These are phyloP conservation scores for Struthio camelus DNA, from an alignment of 2,113 vertebrate species.

Conservation along the genomic window DNA sequence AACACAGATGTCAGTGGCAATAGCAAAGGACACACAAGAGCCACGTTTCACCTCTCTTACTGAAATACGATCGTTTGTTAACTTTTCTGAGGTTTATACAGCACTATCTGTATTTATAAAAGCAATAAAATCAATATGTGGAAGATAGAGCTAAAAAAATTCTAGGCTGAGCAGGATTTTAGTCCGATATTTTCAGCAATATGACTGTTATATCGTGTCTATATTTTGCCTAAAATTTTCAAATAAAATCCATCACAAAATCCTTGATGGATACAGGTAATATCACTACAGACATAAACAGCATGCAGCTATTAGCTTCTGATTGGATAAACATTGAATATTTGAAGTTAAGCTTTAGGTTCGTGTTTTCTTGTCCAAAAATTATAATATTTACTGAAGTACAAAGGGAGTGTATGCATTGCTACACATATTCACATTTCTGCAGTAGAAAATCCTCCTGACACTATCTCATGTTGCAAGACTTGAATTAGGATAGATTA, in stretches of 20 bases:
- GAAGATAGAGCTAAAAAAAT: neutral
- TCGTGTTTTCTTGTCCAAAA: neutral
- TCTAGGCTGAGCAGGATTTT: neutral
- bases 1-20: neutral
- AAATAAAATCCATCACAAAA: neutral
- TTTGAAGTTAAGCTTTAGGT: neutral
- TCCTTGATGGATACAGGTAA: neutral
- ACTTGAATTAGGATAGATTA: neutral
- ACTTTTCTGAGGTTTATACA: neutral
- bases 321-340: neutral
- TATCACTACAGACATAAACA: neutral
- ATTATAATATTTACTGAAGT: neutral
- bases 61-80: neutral
- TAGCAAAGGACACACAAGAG: accelerated
- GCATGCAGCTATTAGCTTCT: neutral
- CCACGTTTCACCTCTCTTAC: neutral
- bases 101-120: neutral
- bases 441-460: neutral
- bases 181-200: constrained; percentile 10
- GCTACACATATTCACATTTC: neutral
- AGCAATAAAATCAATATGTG: constrained; percentile 9
- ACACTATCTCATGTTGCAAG: neutral
- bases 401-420: neutral
- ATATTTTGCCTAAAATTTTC: constrained; percentile 5
- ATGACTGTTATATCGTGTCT: neutral